Evolutionary conservation across 1,140 invertebrate genomes (phyloP), one percentile per base, ranked within the genome.

Genomic region (Lordiphosa stackelbergi): DNA sequence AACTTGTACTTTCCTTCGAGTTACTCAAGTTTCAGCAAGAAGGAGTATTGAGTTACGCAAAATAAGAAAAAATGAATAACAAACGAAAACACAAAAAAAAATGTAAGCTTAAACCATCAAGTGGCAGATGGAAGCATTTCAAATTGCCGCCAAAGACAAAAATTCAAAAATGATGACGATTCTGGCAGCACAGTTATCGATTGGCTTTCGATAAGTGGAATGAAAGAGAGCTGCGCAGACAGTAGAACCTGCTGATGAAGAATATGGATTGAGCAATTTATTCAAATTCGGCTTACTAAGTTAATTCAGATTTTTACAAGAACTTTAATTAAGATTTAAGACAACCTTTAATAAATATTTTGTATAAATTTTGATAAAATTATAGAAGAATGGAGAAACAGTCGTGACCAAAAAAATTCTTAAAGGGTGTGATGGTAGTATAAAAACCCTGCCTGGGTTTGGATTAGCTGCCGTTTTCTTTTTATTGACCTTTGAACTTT

Each of bases 1-100:
- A 72, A 70, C 64, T 64, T 65, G 73, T 65, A 69, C 66, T 52
- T 79, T 79, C 75, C 75, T 79, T 73, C 46, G 46, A 66, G 69
- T 81, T 65, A 61, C 65, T 79, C 69, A 59, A 75, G 47, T 81
- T 81, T 81, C 77, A 59, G 45, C 58, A 59, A 51, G 66, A 74
- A 81, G 70, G 48, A 35, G 22, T 75, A 72, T 81, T 56, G 28
- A 61, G 55, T 81, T 81, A 71, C 75, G 19, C 38, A 12, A 43
- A 43, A 3, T 19, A 22, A 51, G 8, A 64, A 10, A 22, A 24
- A 34, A 37, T 13, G 24, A 11, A 49, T 42, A 45, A 45, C 10
- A 11, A 16, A 13, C 5, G 13, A 31, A 31, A 59, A 35, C 38
- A 45, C 10, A 11, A 16, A 13, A 8, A 28, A 31, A 31, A 59